These are phyloP conservation scores for Salmo trutta DNA, from an alignment of 2,797 vertebrate genomes.

Conservation along the genomic window DNA sequence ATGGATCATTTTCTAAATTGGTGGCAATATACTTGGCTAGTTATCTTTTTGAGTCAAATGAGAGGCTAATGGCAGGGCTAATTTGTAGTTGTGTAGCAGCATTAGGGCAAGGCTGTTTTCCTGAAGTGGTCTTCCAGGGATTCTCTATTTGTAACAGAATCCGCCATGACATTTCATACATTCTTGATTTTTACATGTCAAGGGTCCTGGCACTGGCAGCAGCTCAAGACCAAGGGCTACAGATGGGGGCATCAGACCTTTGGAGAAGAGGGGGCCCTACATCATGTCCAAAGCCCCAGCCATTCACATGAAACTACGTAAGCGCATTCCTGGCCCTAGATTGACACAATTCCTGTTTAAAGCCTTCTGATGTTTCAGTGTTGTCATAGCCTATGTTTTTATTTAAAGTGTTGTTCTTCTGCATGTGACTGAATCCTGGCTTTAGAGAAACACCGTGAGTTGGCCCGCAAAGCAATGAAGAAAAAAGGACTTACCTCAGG, in stretches of 20 bases:
- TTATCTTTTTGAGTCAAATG: too few species aligned
- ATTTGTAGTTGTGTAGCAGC: too few species aligned
- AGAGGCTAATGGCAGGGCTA: too few species aligned
- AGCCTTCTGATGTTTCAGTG: not conserved
- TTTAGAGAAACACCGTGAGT: conserved; percentile 88
- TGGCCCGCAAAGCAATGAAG: conserved; percentile 85
- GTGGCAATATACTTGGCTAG: too few species aligned
- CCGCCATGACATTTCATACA: not conserved
- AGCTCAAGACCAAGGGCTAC: conserved; percentile 61
- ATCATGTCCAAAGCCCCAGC: conserved; percentile 86
- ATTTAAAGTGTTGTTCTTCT: not conserved
- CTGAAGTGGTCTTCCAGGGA: too few species aligned
- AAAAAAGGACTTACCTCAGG: conserved; percentile 85
- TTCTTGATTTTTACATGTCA: not conserved
- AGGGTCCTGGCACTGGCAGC: conserved; percentile 46
- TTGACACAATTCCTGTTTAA: not conserved
- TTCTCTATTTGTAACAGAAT: too few species aligned
- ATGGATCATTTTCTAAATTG: too few species aligned
- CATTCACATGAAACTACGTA: conserved; percentile 89
- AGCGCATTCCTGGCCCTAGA: conserved; percentile 52
- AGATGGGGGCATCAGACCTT: conserved; percentile 56
- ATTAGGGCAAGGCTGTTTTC: too few species aligned
- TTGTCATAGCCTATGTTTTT: not conserved
- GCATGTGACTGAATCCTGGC: conserved; percentile 35
- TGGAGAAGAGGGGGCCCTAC: conserved; percentile 91